A percentile compares a stretch with the other conserved stretches of the same genome.
Evolutionary conservation across 2,888 invertebrate species (phyloP).

Genomic region (Zele albiditarsus): DNA sequence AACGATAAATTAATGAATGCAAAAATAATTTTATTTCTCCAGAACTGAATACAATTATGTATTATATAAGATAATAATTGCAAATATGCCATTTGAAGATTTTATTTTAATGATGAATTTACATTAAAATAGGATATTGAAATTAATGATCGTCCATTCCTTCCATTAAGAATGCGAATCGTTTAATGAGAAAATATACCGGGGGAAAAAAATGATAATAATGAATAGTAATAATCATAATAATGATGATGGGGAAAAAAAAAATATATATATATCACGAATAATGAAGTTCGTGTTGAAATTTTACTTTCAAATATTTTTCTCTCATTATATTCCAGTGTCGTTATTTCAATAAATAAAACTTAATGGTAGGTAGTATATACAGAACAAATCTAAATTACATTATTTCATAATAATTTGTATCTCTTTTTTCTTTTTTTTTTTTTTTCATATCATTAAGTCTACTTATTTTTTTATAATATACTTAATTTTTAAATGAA

Average conservation of each 20-base stretch:
- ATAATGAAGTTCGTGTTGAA: constrained; percentile 68
- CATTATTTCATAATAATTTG: constrained; percentile 1
- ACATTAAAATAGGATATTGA: constrained; percentile 71
- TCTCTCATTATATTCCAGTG: constrained; percentile 69
- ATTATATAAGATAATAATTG: background rate
- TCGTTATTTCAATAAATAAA: constrained; percentile 58
- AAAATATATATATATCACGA: constrained; percentile 63
- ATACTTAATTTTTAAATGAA: background rate
- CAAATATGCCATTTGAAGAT: background rate
- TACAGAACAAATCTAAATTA: background rate
- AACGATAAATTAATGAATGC: constrained; percentile 47
- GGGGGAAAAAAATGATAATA: background rate
- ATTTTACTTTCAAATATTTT: constrained; percentile 71
- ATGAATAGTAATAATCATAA: constrained; percentile 5
- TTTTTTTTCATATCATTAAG: background rate
- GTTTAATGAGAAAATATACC: constrained; percentile 38
- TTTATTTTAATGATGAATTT: constrained; percentile 59
- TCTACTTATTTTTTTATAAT: background rate
- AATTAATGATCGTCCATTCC: constrained; percentile 69
- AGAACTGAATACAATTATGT: background rate
- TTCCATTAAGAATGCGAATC: constrained; percentile 69
- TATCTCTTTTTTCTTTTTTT: no score
- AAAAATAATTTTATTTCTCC: constrained; percentile 26
- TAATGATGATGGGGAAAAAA: constrained; percentile 20
- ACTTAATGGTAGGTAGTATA: constrained; percentile 1